Conservation (phyloP, 2,113 vertebrate genomes). For the Passer montanus region DNA sequence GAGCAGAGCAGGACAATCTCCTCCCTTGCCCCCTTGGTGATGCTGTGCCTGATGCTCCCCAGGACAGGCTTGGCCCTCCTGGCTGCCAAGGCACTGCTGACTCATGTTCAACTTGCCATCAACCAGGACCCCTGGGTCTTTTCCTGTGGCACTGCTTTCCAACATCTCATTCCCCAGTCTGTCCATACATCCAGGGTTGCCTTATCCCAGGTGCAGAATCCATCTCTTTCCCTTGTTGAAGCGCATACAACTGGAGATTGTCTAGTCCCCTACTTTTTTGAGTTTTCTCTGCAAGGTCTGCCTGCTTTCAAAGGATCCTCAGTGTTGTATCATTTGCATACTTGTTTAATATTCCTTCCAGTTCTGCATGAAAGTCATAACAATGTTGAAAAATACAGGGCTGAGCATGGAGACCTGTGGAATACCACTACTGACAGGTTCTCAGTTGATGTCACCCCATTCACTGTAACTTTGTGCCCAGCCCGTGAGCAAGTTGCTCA, state of each 20-base stretch:
- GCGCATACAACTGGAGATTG: background rate
- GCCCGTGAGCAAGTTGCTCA: background rate
- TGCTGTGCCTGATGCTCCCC: rapidly evolving
- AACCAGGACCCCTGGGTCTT: rapidly evolving
- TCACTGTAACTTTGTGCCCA: background rate
- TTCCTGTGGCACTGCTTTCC: background rate
- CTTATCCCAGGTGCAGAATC: background rate
- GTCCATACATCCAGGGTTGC: rapidly evolving
- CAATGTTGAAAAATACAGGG: background rate
- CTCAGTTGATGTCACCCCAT: background rate
- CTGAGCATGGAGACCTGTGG: background rate
- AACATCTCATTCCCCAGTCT: background rate
- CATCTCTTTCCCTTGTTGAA: background rate
- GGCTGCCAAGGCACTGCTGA: background rate
- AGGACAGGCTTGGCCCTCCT: rapidly evolving
- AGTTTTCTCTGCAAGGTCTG: background rate
- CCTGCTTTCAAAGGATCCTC: background rate
- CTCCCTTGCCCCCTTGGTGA: rapidly evolving
- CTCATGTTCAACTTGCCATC: rapidly evolving
- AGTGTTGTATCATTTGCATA: background rate
- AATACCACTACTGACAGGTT: no score
- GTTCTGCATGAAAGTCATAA: background rate
- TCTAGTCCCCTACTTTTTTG: background rate
- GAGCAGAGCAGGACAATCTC: rapidly evolving
- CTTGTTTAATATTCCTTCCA: background rate